These are phyloP conservation scores for Caenorhabditis zanzibari DNA, from an alignment of 2,888 invertebrate species.

Conservation along the genomic window DNA sequence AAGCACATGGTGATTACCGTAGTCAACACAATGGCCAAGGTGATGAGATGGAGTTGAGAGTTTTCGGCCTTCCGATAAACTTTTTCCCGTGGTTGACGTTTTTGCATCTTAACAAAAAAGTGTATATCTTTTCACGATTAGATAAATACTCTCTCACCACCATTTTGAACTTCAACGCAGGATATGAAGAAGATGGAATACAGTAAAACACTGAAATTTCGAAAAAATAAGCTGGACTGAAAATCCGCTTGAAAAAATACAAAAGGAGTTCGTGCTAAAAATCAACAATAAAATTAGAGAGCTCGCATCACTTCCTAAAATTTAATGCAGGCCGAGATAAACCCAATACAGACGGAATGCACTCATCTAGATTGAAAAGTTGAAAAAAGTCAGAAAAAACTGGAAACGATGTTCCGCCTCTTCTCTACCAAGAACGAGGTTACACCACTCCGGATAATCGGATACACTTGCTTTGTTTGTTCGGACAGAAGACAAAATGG, in stretches of 20 bases:
- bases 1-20: slow-evolving; percentile 10
- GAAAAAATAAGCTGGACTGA: too few species aligned
- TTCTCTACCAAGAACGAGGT: slow-evolving; percentile 15
- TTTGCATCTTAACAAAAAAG: slow-evolving; percentile 17
- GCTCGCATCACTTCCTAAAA: background rate
- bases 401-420: slow-evolving; percentile 7
- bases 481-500: slow-evolving; percentile 27
- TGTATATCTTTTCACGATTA: too few species aligned
- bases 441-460: slow-evolving; percentile 27
- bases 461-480: slow-evolving; percentile 20
- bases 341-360: slow-evolving; percentile 3
- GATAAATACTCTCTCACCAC: background rate
- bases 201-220: background rate
- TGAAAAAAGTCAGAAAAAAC: slow-evolving; percentile 24
- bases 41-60: slow-evolving; percentile 13
- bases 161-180: background rate
- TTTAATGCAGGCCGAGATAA: background rate
- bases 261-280: too few species aligned
- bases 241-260: too few species aligned
- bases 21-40: background rate
- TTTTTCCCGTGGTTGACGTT: slow-evolving; percentile 13
- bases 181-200: background rate
- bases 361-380: slow-evolving; percentile 54
- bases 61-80: slow-evolving; percentile 1
- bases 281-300: background rate